These are phyloP conservation scores for Marmota flaviventris DNA, from an alignment of 2,113 vertebrate species.

Conservation along the genomic window DNA sequence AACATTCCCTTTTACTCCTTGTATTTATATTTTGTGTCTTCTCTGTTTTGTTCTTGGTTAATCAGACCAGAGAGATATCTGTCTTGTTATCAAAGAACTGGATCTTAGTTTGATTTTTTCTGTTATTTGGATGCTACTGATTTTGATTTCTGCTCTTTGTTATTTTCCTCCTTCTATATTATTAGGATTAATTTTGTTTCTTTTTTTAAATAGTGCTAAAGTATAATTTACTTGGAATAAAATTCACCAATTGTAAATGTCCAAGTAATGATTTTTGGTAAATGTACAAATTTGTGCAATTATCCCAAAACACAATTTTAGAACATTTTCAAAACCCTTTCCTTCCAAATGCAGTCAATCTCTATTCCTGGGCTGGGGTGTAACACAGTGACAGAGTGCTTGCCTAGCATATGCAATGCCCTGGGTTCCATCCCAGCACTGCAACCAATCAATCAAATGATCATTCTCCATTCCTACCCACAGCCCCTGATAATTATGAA, in stretches of 20 bases:
- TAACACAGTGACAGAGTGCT: neutral
- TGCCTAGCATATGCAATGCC: neutral
- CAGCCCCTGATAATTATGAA: neutral
- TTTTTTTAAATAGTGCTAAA: neutral
- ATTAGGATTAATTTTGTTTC: neutral
- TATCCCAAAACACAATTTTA: neutral
- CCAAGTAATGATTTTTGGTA: neutral
- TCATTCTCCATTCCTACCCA: neutral
- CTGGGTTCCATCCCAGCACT: neutral
- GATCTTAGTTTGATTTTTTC: neutral
- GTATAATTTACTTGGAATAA: neutral
- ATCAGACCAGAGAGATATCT: neutral
- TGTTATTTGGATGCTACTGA: neutral
- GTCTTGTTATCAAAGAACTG: neutral
- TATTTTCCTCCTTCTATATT: neutral
- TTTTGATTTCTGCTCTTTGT: neutral
- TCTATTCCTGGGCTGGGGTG: neutral
- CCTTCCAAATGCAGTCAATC: neutral
- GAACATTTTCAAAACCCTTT: neutral
- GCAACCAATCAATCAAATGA: neutral
- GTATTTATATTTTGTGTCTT: slow-evolving; percentile 1
- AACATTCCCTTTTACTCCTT: neutral
- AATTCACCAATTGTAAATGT: neutral
- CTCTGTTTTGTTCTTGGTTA: neutral
- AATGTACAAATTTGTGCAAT: neutral